These are phyloP conservation scores for Stenodera caucasica DNA, from an alignment of 2,888 invertebrate species.

Conservation along the genomic window DNA sequence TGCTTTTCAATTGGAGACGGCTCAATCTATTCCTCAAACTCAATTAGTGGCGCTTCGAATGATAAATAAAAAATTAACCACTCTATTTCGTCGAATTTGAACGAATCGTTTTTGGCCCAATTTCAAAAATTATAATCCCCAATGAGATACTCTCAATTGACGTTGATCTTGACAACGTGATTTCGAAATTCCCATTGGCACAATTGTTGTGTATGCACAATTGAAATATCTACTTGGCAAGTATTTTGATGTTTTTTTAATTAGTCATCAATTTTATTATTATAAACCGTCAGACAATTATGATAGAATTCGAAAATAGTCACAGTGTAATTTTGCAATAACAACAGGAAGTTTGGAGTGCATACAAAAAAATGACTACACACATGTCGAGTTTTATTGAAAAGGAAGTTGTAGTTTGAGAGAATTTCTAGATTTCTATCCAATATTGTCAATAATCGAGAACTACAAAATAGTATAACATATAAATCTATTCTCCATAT, in stretches of 20 bases:
- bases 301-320: too few relatives aligned
- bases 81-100: not conserved
- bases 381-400: too few relatives aligned
- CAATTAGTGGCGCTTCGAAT: not conserved
- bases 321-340: too few relatives aligned
- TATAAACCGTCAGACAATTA: conserved; percentile 1
- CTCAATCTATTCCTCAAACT: not conserved
- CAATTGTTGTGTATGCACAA: not conserved
- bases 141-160: conserved; percentile 12
- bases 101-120: not conserved
- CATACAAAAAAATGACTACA: too few relatives aligned
- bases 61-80: too few relatives aligned
- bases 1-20: too few relatives aligned
- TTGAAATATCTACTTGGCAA: conserved; percentile 13
- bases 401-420: too few relatives aligned
- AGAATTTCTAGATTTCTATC: too few relatives aligned
- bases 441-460: too few relatives aligned
- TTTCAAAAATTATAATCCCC: not conserved
- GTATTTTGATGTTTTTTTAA: conserved; percentile 22
- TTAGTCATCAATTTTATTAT: conserved; percentile 18
- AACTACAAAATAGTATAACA: too few relatives aligned
- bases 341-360: too few relatives aligned
- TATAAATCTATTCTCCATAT: too few relatives aligned
- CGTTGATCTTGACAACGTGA: conserved; percentile 9
- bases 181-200: conserved; percentile 17